Percentiles rank a stretch among this genome's conserved stretches.
Conservation (phyloP, 2,888 invertebrate species). For the Troides oblongomaculatus region DNA sequence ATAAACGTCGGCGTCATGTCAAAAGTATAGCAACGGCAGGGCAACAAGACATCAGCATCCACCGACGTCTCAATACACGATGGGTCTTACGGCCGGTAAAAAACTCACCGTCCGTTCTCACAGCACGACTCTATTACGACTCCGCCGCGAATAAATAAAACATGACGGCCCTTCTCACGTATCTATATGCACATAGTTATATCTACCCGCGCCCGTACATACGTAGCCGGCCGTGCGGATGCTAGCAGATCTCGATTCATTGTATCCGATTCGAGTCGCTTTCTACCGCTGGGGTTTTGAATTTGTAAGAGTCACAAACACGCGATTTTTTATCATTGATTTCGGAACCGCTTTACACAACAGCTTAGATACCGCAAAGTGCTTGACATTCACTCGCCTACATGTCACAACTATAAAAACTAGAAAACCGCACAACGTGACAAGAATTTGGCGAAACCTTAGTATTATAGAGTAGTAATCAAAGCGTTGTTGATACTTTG, state of each 20-base stretch:
- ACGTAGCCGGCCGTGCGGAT: constrained; percentile 58
- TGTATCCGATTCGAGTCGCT: constrained; percentile 70
- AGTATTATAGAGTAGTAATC: background rate
- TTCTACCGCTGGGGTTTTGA: constrained; percentile 48
- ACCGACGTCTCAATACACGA: constrained; percentile 74
- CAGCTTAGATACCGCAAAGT: constrained; percentile 1
- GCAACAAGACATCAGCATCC: constrained; percentile 77
- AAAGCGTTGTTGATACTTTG: background rate
- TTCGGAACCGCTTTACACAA: constrained; percentile 24
- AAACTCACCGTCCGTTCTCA: constrained; percentile 75
- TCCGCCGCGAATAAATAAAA: constrained; percentile 77
- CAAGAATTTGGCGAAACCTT: constrained; percentile 8
- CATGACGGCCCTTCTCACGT: constrained; percentile 79
- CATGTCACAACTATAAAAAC: constrained; percentile 14
- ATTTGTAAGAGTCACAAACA: constrained; percentile 22
- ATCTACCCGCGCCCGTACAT: constrained; percentile 53
- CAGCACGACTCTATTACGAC: constrained; percentile 79
- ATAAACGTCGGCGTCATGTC: constrained; percentile 71
- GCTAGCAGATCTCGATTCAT: constrained; percentile 71
- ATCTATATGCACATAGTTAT: constrained; percentile 51
- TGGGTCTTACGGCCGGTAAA: constrained; percentile 66
- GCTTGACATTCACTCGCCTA: constrained; percentile 21
- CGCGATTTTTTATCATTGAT: constrained; percentile 26
- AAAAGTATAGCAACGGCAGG: constrained; percentile 68
- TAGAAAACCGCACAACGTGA: constrained; percentile 16